Base-by-base conservation (phyloP, 2,888 invertebrate species). In the Balanococcus diminutus region DNA sequence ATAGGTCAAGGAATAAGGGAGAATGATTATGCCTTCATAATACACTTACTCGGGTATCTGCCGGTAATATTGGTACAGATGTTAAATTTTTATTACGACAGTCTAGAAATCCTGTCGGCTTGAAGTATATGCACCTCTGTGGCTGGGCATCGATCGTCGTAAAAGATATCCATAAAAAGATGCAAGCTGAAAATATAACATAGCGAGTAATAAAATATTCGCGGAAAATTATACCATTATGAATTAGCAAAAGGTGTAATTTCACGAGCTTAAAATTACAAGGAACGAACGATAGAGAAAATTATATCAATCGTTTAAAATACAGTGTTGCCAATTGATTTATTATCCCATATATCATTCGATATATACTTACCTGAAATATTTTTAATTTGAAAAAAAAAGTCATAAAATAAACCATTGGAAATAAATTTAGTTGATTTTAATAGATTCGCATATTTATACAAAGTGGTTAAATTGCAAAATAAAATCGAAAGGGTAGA, bases 1-100 rank as follows among this genome's bases (percentile, higher is more conserved):
- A 75, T 75, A 75, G 75, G 32, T 75, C 75, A 75, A 75, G 75
- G 75, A 75, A 32, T 32, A n/a, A 75, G 31, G 46, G 14, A 16
- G 14, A 16, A 46, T 9, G 14, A 67, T 67, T 11, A 67, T 75
- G 19, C 31, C 32, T 75, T n/a, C 2, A 75, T 19, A 51, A 19
- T 19, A 42, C 46, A 39, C 36, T 75, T 42, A 84, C 84, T 42
- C 19, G 42, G 16, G 84, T 46, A 31, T 72, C 72, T 4, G 84
- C 39, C 31, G 46, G 46, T 75, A 84, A 28, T 22, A 16, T 46
- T 14, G 84, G 84, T 25, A 84, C 84, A 31, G 84, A 84, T 42
- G 84, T 28, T 42, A 84, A 46, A 28, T 75, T 75, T 46, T 31
- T 72, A 75, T 84, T 84, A 5, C 84, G 19, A 42, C 84, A 84